Evolutionary conservation across 2,113 vertebrate genomes (phyloP).

Genomic region (Pleuronectes platessa): DNA sequence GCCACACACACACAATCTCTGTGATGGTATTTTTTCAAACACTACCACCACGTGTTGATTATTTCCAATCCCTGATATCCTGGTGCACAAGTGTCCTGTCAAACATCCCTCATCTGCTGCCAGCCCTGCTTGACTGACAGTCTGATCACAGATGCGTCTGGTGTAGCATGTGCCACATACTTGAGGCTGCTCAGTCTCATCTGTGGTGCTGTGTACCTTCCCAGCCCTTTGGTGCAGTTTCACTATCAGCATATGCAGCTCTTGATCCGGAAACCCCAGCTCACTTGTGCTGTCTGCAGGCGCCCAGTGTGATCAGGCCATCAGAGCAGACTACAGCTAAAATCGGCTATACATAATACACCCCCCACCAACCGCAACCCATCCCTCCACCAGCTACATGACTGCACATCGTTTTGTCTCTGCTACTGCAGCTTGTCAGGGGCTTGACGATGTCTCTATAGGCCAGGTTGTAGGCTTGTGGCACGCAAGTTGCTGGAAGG

Average conservation of each 20-base stretch:
- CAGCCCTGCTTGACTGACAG: background rate
- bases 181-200: background rate
- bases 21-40: background rate
- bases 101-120: background rate
- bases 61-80: too few relatives aligned
- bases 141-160: background rate
- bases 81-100: background rate
- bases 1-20: background rate
- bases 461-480: background rate
- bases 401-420: slow-evolving; percentile 27
- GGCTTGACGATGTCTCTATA: background rate
- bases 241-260: slow-evolving; percentile 14
- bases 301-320: background rate
- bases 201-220: background rate
- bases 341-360: slow-evolving; percentile 8
- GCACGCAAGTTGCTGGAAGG: slow-evolving; percentile 26
- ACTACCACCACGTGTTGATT: background rate
- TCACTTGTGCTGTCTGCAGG: too few relatives aligned
- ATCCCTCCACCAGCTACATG: background rate
- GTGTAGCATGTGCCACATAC: background rate
- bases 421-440: background rate
- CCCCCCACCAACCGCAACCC: background rate
- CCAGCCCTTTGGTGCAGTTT: slow-evolving; percentile 25
- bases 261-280: background rate
- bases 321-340: slow-evolving; percentile 6